These are phyloP conservation scores for Coleophora deauratella DNA, from an alignment of 2,888 invertebrate genomes.

Conservation along the genomic window DNA sequence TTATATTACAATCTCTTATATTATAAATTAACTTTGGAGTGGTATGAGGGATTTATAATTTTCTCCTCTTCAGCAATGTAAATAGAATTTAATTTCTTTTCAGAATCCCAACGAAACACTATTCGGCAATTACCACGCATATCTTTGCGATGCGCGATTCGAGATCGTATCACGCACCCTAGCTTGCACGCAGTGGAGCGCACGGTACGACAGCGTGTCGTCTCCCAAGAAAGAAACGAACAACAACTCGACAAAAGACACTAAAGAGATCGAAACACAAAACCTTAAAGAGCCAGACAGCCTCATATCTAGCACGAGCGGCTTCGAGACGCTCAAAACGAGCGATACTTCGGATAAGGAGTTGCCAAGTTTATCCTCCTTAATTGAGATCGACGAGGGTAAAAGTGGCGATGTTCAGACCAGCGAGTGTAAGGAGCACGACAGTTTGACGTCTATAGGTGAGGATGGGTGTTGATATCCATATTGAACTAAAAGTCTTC, in stretches of 20 bases:
- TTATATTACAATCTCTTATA: too few relatives aligned
- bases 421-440: constrained; percentile 43
- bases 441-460: constrained; percentile 71
- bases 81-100: neutral
- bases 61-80: too few relatives aligned
- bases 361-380: constrained; percentile 47
- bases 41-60: too few relatives aligned
- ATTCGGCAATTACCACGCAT: constrained; percentile 88
- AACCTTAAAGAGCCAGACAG: constrained; percentile 54
- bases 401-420: constrained; percentile 15
- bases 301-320: constrained; percentile 59
- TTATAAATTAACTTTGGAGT: too few relatives aligned
- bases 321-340: constrained; percentile 53
- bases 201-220: constrained; percentile 81
- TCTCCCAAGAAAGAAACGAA: constrained; percentile 52
- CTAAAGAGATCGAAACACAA: constrained; percentile 36
- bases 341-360: constrained; percentile 48
- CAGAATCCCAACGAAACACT: constrained; percentile 78
- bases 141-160: constrained; percentile 87
- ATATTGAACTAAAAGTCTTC: neutral
- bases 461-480: too few relatives aligned
- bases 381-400: constrained; percentile 34
- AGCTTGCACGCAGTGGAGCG: constrained; percentile 86
- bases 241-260: constrained; percentile 46
- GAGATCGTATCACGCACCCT: constrained; percentile 82